Evolutionary conservation across 2,888 invertebrate species (phyloP).

Genomic region (Argyra leucocephala): DNA sequence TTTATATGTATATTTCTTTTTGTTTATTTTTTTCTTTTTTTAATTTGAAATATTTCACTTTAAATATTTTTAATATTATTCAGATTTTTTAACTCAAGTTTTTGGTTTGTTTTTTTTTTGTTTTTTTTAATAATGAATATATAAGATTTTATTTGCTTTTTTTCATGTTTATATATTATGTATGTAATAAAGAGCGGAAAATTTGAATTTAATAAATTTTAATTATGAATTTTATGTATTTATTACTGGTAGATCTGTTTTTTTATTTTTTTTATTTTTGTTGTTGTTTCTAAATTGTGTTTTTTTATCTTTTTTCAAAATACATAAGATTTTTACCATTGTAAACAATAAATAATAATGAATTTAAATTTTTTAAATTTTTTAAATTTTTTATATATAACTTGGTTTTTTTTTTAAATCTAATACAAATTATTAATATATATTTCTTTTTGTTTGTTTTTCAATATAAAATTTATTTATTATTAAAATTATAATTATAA

Average conservation of each 20-base stretch:
- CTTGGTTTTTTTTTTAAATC: not conserved
- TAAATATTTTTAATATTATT: slow-evolving; percentile 8
- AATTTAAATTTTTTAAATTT: slow-evolving; percentile 11
- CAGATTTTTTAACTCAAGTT: slow-evolving; percentile 8
- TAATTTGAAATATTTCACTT: slow-evolving; percentile 3
- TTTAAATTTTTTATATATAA: slow-evolving; percentile 10
- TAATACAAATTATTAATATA: not conserved
- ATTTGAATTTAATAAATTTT: slow-evolving; percentile 17
- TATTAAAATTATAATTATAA: too few relatives aligned
- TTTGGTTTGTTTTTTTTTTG: not conserved
- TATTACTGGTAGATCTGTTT: slow-evolving; percentile 11
- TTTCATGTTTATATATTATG: slow-evolving; percentile 15
- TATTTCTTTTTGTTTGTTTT: not conserved
- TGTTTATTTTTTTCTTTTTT: slow-evolving; percentile 9
- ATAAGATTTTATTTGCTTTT: not conserved
- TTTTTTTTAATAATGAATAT: too few relatives aligned
- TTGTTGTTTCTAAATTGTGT: slow-evolving; percentile 20
- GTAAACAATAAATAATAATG: slow-evolving; percentile 12
- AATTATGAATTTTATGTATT: slow-evolving; percentile 19
- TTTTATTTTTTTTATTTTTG: slow-evolving; percentile 17
- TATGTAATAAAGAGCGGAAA: slow-evolving; percentile 14
- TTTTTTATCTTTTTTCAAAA: slow-evolving; percentile 13
- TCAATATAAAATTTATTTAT: not conserved
- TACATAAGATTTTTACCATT: slow-evolving; percentile 16
- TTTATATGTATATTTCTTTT: slow-evolving; percentile 16